phyloP scores from a whole-genome alignment of 1,140 invertebrate species.

The Drosophila pectinifera region DNA sequence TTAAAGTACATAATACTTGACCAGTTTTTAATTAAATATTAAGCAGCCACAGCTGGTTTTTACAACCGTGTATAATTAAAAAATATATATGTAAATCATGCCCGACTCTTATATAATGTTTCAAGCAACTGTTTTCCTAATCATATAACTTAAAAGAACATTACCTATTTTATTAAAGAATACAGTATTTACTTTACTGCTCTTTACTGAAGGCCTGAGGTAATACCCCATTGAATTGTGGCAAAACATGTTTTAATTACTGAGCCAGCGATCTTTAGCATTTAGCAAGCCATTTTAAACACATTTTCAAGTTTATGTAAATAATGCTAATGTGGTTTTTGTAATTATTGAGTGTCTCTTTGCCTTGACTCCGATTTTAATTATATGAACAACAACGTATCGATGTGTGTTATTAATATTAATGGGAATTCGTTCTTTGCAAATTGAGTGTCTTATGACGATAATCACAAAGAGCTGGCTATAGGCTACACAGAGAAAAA shows the following conservation, averaged over 20 bases:
- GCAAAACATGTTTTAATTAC: too few relatives aligned
- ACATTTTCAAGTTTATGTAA: slow-evolving; percentile 10
- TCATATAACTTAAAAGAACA: too few relatives aligned
- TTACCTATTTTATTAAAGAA: background rate
- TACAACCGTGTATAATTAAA: too few relatives aligned
- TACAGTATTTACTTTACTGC: background rate
- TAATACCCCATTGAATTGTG: background rate
- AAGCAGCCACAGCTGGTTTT: background rate
- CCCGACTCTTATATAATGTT: too few relatives aligned
- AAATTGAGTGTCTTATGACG: slow-evolving; percentile 1
- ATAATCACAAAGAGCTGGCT: background rate
- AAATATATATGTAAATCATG: too few relatives aligned
- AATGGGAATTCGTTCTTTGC: background rate
- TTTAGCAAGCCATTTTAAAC: background rate
- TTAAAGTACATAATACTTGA: too few relatives aligned
- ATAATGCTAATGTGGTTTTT: slow-evolving; percentile 1
- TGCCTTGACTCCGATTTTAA: slow-evolving; percentile 20
- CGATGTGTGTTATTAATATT: slow-evolving; percentile 4
- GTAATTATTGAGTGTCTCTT: background rate
- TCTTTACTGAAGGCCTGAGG: background rate
- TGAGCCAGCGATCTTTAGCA: background rate
- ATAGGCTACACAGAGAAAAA: background rate
- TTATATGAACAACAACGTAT: slow-evolving; percentile 4
- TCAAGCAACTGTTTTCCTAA: background rate
- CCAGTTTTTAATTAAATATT: too few relatives aligned